Base-by-base conservation (phyloP, 2,888 invertebrate species). In the Thereva nobilitata region DNA sequence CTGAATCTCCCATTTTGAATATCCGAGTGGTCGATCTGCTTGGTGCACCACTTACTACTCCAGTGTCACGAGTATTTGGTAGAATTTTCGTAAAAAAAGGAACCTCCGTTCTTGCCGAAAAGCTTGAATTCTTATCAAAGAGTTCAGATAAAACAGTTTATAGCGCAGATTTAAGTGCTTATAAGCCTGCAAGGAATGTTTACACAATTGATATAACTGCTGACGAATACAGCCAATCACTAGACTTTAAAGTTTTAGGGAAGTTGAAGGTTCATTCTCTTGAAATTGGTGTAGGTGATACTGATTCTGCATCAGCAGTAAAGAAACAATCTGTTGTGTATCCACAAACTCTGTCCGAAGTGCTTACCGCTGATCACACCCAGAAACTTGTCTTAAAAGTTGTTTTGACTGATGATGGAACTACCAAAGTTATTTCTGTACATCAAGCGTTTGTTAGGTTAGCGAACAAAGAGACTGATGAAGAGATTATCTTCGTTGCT, bases 401-500 rank as follows among this genome's bases (percentile, higher is more conserved):
- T 78, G 82, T 85, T 1, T 83, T 97, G 9, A 86, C 87, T 67
- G 93, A 95, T 80, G 87, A 88, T 75, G 82, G 83, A 56, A 84
- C 80, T 10, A 84, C 84, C 72, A 87, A 89, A 76, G 80, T 89
- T 0, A 87, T 94, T 76, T 81, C 86, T 44, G 90, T 92, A 52
- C 93, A 93, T 78, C 94, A 95, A 81, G 92, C 93, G 0, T 97
- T 97, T 79, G 87, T 96, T 37, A 86, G 92, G 56, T 84, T 97
- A 52, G 86, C 86, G 45, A 86, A 91, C 73, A 81, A 82, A 10
- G 83, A 83, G 63, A 84, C 84, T 0, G 83, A 85, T n/a, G 87
- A 89, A 69, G 98, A 98, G 83, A 91, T 95, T 56, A 89, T 96
- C 74, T 97, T 95, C 79, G 92, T 98, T 4, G 94, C 97, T 1